Conservation (phyloP, 2,888 invertebrate species). For the Seladonia tumulorum region DNA sequence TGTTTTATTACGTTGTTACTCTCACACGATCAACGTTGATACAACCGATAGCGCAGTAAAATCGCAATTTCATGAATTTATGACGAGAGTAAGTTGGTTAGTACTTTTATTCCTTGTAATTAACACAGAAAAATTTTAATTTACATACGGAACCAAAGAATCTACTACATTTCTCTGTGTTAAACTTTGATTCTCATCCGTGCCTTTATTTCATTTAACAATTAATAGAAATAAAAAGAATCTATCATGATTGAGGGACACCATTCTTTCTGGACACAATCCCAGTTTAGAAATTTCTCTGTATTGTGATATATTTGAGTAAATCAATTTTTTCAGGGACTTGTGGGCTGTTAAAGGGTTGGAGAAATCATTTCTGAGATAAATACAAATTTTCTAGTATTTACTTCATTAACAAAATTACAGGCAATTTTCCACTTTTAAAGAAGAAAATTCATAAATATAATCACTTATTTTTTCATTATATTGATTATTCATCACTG, state of each 20-base stretch:
- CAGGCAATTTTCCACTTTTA: not conserved
- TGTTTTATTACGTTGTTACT: not conserved
- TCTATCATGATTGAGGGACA: not conserved
- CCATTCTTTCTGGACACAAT: not conserved
- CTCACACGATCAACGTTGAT: not conserved
- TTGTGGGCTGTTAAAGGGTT: not conserved
- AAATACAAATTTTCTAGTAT: not conserved
- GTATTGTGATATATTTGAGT: not conserved
- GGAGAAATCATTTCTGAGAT: not conserved
- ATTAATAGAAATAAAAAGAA: not conserved
- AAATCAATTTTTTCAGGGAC: not conserved
- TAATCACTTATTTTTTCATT: not conserved
- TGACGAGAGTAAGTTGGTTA: too few relatives aligned
- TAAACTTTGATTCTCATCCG: not conserved
- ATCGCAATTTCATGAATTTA: too few relatives aligned
- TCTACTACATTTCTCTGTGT: not conserved
- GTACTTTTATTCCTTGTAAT: too few relatives aligned
- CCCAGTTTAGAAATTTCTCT: not conserved
- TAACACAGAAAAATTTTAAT: too few relatives aligned
- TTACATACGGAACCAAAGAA: too few relatives aligned
- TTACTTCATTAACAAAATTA: not conserved
- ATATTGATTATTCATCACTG: not conserved
- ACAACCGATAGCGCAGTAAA: too few relatives aligned
- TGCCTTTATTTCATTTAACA: not conserved
- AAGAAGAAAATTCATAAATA: not conserved